These are phyloP conservation scores for Stichopus chloronotus DNA, from an alignment of 35 echinoderm and acorn worm species.

Conservation along the genomic window DNA sequence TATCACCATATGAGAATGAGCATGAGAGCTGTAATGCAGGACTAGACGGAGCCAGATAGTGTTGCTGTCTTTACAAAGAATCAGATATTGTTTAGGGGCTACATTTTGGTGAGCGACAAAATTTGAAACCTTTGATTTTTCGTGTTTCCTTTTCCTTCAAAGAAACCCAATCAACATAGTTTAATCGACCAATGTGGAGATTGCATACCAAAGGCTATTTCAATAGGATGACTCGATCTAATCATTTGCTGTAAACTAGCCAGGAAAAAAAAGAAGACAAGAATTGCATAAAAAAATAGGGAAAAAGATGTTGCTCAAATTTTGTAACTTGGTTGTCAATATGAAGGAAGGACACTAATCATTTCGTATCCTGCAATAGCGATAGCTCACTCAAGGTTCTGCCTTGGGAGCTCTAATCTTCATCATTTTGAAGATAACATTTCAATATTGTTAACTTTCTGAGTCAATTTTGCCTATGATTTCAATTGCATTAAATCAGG, in stretches of 20 bases:
- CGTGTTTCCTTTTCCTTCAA: neutral
- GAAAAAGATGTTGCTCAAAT: neutral
- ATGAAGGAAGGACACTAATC: conserved; percentile 1
- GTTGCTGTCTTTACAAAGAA: neutral
- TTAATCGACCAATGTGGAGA: neutral
- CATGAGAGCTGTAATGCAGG: neutral
- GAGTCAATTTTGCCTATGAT: conserved; percentile 29
- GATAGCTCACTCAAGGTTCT: conserved; percentile 30
- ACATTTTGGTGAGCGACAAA: neutral
- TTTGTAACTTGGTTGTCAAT: conserved; percentile 8
- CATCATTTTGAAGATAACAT: neutral
- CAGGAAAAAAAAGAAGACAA: neutral
- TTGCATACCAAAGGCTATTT: too few relatives aligned
- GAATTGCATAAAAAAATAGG: neutral
- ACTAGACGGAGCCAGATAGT: conserved; percentile 33
- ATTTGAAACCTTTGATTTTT: neutral
- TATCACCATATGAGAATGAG: conserved; percentile 28
- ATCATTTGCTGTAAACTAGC: neutral
- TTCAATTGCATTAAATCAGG: neutral
- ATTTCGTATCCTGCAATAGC: neutral
- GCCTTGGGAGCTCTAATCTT: conserved; percentile 4
- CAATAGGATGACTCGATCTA: too few relatives aligned
- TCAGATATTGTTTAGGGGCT: conserved; percentile 37
- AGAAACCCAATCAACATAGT: neutral
- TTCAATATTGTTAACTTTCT: conserved; percentile 32